phyloP scores from a whole-genome alignment of 2,113 vertebrate species.

The Strigops habroptila region DNA sequence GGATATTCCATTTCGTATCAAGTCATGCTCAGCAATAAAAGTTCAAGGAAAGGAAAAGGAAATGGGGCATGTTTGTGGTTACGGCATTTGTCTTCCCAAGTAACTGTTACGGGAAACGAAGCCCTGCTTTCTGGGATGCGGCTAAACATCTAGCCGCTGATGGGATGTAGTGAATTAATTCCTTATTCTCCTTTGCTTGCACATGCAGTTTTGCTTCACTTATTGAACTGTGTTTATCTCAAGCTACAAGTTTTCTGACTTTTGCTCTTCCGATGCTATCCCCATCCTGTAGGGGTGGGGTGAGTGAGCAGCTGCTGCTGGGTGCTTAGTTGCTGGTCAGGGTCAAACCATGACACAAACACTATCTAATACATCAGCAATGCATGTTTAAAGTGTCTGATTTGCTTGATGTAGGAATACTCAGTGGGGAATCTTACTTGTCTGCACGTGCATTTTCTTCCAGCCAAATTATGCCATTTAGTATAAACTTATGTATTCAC shows the following conservation, averaged over 20 bases:
- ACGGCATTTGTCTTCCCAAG: background rate
- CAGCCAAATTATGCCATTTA: background rate
- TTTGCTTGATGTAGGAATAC: accelerated
- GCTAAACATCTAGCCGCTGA: accelerated
- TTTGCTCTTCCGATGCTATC: background rate
- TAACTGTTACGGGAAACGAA: accelerated
- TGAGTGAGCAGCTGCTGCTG: background rate
- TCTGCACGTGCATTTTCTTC: background rate
- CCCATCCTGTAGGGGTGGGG: accelerated
- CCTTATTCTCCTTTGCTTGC: background rate
- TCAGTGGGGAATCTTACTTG: background rate
- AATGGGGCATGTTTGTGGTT: background rate
- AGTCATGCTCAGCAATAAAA: background rate
- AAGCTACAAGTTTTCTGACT: background rate
- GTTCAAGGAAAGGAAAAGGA: background rate
- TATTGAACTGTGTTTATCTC: background rate
- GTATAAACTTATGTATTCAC: background rate
- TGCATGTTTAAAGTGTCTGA: background rate
- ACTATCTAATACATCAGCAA: background rate
- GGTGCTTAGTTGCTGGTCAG: background rate
- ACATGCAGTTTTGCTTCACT: background rate
- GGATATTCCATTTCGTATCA: background rate
- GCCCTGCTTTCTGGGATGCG: background rate
- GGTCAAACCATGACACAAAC: background rate
- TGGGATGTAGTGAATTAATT: background rate